Evolutionary conservation across 2,888 invertebrate species (phyloP).

Genomic region (Cybosia mesomella): DNA sequence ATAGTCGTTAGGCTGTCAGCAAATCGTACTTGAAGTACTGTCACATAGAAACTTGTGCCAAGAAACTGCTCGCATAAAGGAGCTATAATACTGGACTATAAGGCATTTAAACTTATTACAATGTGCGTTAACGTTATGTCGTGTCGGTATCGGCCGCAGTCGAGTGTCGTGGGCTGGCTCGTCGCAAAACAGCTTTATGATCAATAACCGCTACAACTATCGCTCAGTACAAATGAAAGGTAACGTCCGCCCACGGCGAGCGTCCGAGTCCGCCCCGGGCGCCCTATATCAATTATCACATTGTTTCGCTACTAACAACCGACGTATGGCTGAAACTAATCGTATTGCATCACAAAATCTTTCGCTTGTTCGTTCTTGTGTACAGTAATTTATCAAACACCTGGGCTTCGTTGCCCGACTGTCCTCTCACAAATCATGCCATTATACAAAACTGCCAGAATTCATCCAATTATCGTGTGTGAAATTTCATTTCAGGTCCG

Average conservation of each 20-base stretch:
- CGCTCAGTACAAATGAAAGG: slow-evolving; percentile 23
- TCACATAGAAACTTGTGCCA: too few relatives aligned
- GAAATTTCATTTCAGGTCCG: slow-evolving; percentile 36
- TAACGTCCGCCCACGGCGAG: slow-evolving; percentile 21
- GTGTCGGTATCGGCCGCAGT: slow-evolving; percentile 10
- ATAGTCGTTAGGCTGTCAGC: background rate
- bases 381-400: slow-evolving; percentile 51
- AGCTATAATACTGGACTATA: slow-evolving; percentile 3
- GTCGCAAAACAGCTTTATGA: slow-evolving; percentile 19
- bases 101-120: slow-evolving; percentile 25
- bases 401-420: slow-evolving; percentile 53
- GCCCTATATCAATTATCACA: slow-evolving; percentile 68
- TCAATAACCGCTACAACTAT: slow-evolving; percentile 26
- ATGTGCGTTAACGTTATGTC: slow-evolving; percentile 40
- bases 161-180: slow-evolving; percentile 10
- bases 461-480: slow-evolving; percentile 31
- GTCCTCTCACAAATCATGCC: slow-evolving; percentile 48
- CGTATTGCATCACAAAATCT: slow-evolving; percentile 78
- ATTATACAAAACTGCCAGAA: slow-evolving; percentile 58
- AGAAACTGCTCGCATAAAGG: slow-evolving; percentile 1
- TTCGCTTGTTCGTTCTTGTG: slow-evolving; percentile 65
- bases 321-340: slow-evolving; percentile 68
- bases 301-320: slow-evolving; percentile 66
- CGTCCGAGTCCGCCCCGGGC: slow-evolving; percentile 61
- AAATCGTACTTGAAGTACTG: background rate